Base-by-base conservation (phyloP, 2,797 vertebrate species). In the Lagodon rhomboides region DNA sequence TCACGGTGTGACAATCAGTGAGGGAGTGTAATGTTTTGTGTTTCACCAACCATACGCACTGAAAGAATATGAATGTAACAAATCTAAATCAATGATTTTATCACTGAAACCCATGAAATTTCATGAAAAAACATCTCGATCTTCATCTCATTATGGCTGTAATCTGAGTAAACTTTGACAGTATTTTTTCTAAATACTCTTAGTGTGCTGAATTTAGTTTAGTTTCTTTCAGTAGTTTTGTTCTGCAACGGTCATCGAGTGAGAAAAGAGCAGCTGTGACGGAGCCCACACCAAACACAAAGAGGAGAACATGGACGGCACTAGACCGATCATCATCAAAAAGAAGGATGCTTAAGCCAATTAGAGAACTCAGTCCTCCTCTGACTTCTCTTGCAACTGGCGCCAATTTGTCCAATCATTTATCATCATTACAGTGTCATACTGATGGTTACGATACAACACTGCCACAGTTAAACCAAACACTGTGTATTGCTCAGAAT, bases 311-410 rank as follows among this genome's bases (percentile, higher is more conserved):
- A 93, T 93, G 0, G 95, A 96, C 90, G 96, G 96, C 20, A 93
- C 95, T 0, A 95, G 95, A 1, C 95, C 95, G 0, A 93, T 96
- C 79, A 95, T 96, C 90, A 93, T 96, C 87, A 95, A 95, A 76
- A 95, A 89, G 87, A 95, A 55, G 76, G 92, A 94, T 0, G 73
- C 85, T 3, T 95, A 87, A 86, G 4, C 18, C 30, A 7, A 15
- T 60, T 25, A 5, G 46, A 69, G 58, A 68, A 8, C 20, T 18
- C 5, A 12, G 15, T 12, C 54, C 18, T 46, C 56, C 47, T 20
- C 4, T 38, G 60, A 59, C 63, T 7, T 51, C 56, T 49, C 55
- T 3, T 16, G 6, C 55, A 11, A 8, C 41, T 2, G 4, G 3
- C 43, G 20, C 8, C 1, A 34, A 49, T 61, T 51, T 22, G 16